Evolutionary conservation across 2,113 vertebrate species (phyloP).

Genomic region (Bombycilla garrulus): DNA sequence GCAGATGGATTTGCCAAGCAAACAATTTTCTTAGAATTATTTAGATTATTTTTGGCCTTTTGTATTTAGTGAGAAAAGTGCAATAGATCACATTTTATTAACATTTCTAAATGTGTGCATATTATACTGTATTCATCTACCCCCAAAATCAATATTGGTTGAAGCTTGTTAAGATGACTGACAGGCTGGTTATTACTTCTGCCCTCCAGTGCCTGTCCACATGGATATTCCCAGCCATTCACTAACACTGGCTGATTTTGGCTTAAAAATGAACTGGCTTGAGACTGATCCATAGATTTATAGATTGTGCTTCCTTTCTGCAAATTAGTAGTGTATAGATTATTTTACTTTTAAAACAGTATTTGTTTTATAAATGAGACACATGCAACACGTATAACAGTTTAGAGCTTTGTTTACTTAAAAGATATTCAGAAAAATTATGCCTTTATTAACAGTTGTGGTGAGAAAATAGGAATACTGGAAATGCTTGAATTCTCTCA

Average conservation of each 20-base stretch:
- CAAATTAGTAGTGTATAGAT: conserved; percentile 6
- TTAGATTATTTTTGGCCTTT: neutral
- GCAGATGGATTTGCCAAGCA: conserved; percentile 17
- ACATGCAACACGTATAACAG: neutral
- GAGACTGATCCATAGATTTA: neutral
- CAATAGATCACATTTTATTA: conserved; percentile 19
- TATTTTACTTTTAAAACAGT: conserved; percentile 37
- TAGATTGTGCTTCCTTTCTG: conserved; percentile 11
- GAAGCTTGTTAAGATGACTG: conserved; percentile 68
- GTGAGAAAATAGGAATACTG: neutral
- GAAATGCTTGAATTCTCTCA: neutral
- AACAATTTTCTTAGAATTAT: conserved; percentile 1
- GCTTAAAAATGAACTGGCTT: conserved; percentile 40
- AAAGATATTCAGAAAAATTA: neutral
- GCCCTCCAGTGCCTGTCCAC: conserved; percentile 43
- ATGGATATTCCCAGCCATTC: conserved; percentile 53
- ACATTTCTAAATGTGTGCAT: neutral
- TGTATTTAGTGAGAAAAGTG: neutral
- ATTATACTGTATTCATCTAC: conserved; percentile 1
- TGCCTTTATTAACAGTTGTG: neutral
- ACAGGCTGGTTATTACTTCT: conserved; percentile 68
- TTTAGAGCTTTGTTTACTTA: neutral
- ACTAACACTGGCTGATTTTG: neutral
- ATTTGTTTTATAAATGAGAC: conserved; percentile 15
- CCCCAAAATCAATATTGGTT: conserved; percentile 36